These are phyloP conservation scores for Bacillus rossius DNA, from an alignment of 1,140 invertebrate genomes.

Conservation along the genomic window DNA sequence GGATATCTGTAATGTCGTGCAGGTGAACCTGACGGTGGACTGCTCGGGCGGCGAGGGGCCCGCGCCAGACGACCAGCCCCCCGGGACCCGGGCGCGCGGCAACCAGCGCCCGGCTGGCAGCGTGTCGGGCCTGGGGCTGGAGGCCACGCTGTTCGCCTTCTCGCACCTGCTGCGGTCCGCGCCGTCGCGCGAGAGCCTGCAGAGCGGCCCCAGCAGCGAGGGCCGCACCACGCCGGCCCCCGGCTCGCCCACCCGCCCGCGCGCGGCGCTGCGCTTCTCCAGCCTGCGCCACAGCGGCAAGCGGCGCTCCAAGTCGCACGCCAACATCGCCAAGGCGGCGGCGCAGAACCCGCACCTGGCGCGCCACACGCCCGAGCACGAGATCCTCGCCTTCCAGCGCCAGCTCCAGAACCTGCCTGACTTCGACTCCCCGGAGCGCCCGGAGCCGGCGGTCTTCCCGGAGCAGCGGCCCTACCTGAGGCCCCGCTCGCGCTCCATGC, in stretches of 20 bases:
- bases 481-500: slow-evolving; percentile 48
- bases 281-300: slow-evolving; percentile 32
- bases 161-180: slow-evolving; percentile 33
- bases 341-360: not conserved
- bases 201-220: not conserved
- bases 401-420: slow-evolving; percentile 49
- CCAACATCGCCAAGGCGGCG: slow-evolving; percentile 37
- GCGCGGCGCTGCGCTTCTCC: slow-evolving; percentile 31
- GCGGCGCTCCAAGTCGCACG: slow-evolving; percentile 36
- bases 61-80: slow-evolving; percentile 20
- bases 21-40: slow-evolving; percentile 41
- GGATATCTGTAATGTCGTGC: no score
- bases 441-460: slow-evolving; percentile 29
- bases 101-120: slow-evolving; percentile 28
- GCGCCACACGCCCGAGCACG: slow-evolving; percentile 42
- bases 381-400: slow-evolving; percentile 48
- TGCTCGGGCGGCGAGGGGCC: slow-evolving; percentile 23
- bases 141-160: slow-evolving; percentile 34
- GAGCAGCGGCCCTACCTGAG: slow-evolving; percentile 31
- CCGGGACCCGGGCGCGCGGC: slow-evolving; percentile 13
- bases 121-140: slow-evolving; percentile 31
- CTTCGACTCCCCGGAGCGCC: slow-evolving; percentile 38
- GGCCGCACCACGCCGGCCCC: slow-evolving; percentile 16
- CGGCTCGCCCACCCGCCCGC: slow-evolving; percentile 25
- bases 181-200: slow-evolving; percentile 32